Evolutionary conservation across 2,113 vertebrate genomes (phyloP), one percentile per base, ranked within the genome.

Genomic region (Hypomesus transpacificus): DNA sequence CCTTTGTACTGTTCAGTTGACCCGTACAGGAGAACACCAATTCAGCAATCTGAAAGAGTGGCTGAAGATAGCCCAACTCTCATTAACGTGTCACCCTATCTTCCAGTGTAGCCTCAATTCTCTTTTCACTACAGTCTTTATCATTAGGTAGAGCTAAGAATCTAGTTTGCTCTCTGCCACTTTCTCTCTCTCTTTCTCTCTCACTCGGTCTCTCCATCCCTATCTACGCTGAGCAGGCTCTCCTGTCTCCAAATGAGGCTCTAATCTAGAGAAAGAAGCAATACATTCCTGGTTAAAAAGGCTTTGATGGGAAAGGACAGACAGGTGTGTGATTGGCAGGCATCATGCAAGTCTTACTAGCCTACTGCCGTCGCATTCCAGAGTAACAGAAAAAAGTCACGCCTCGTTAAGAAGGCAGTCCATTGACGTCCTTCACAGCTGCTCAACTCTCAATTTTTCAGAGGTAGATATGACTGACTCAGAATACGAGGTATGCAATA

Each of bases 21-120:
- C 46, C 7, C 9, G 61, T 24, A 61, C 2, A 52, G n/a, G 16
- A 7, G 34, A 53, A 6, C 67, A 54, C 20, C 24, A 56, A n/a
- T 18, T 24, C 22, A 61, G 24, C 24, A 8, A 11, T 60, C 22
- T 24, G 3, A 22, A 22, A 14, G 16, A 4, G 16, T 3, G 24
- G 59, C 22, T 79, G 85, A 87, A 86, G 84, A 88, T 87, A 82
- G 88, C 84, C 70, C 78, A 83, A 82, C 88, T 87, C 82, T 88
- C 82, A 80, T 90, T 91, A 88, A 85, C 78, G 85, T 82, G 71
- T 64, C 75, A 34, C 80, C 85, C 82, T 85, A 84, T 87, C 86
- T 87, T 85, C 61, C 60, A 0, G 62, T 80, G 81, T 89, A 90
- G 90, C 89, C 88, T 88, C 85, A 46, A 46, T 46, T 46, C 7